Evolutionary conservation across 2,888 invertebrate species (phyloP).

Genomic region (Drosophila lutescens): DNA sequence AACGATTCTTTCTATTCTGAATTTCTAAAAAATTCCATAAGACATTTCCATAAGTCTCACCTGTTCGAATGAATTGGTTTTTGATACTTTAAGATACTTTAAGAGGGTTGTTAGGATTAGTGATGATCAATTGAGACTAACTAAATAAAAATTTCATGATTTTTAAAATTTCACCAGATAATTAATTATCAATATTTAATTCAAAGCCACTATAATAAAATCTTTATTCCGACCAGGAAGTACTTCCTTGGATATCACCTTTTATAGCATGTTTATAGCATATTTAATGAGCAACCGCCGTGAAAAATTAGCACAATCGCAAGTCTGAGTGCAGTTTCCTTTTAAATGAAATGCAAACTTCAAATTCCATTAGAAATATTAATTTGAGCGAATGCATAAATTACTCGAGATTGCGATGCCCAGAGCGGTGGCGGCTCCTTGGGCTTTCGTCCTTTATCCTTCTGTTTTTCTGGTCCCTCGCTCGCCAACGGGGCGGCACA

Average conservation of each 20-base stretch:
- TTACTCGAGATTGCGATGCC: constrained; percentile 38
- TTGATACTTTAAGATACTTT: too few relatives aligned
- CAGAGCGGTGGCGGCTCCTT: constrained; percentile 27
- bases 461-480: background rate
- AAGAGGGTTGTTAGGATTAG: background rate
- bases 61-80: background rate
- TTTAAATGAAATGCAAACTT: constrained; percentile 64
- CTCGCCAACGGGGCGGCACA: constrained; percentile 17
- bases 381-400: constrained; percentile 60
- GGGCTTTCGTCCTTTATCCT: constrained; percentile 2
- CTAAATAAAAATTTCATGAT: background rate
- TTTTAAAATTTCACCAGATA: background rate
- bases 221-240: background rate
- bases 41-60: background rate
- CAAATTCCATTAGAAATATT: constrained; percentile 76
- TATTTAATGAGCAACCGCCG: constrained; percentile 13
- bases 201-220: background rate
- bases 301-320: constrained; percentile 34
- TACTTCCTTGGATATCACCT: background rate
- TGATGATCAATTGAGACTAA: background rate
- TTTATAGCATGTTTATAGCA: constrained; percentile 20
- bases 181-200: background rate
- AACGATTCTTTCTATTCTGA: too few relatives aligned
- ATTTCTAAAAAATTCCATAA: too few relatives aligned
- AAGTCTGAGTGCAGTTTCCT: constrained; percentile 35